Evolutionary conservation across 37 sponge, comb jelly and placozoan genomes (phyloP).

Genomic region (Ephydatia muelleri): DNA sequence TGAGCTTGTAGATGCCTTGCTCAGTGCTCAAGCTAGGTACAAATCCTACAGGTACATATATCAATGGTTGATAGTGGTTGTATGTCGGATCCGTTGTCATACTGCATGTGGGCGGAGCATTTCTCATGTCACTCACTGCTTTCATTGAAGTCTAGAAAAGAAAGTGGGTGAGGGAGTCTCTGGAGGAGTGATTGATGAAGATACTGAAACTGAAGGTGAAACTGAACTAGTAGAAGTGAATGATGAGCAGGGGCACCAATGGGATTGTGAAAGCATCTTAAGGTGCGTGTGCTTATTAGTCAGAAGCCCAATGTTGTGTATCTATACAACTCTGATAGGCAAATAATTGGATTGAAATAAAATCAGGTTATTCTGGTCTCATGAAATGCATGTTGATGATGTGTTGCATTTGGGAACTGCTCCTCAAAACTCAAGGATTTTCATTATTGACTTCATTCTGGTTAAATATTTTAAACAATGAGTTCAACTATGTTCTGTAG

Average conservation of each 20-base stretch:
- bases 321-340: neutral
- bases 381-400: neutral
- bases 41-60: too few species aligned
- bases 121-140: neutral
- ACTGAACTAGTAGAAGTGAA: constrained; percentile 35
- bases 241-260: constrained; percentile 27
- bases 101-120: too few species aligned
- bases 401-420: too few species aligned
- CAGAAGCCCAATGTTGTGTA: neutral
- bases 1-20: too few species aligned
- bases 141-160: neutral
- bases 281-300: constrained; percentile 14
- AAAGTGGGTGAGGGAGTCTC: neutral
- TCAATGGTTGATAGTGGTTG: too few species aligned
- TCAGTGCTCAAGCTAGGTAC: too few species aligned
- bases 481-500: neutral
- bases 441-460: too few species aligned
- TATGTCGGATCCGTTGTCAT: too few species aligned
- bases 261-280: constrained; percentile 91
- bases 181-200: neutral
- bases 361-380: neutral
- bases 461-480: neutral
- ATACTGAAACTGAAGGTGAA: constrained; percentile 17
- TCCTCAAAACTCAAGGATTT: too few species aligned
- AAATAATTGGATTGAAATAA: neutral